A percentile compares a stretch with the other conserved stretches of the same genome.
Evolutionary conservation across 1,140 invertebrate species (phyloP).

Genomic region (Xylocopa sonorina): DNA sequence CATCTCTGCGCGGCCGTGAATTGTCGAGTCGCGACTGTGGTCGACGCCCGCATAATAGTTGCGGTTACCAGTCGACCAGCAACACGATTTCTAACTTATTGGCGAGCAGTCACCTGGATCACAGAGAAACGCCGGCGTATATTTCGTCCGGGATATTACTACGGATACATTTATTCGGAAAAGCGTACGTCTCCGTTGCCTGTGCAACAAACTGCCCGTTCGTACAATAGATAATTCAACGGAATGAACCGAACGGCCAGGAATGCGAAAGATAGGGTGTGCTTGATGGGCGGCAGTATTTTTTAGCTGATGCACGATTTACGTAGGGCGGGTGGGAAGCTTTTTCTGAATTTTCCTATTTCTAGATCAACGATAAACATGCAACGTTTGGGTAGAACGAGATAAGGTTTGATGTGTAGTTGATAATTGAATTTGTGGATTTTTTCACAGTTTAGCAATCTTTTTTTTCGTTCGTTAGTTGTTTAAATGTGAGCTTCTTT

Average conservation of each 20-base stretch:
- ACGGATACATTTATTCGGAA: neutral
- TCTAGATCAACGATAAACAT: no score
- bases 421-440: no score
- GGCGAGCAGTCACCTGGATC: no score
- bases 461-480: no score
- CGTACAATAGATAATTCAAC: neutral
- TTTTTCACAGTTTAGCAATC: no score
- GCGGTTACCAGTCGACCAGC: neutral
- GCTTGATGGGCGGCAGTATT: neutral
- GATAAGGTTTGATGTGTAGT: no score
- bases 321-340: no score
- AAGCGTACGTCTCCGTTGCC: neutral
- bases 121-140: neutral
- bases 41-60: neutral
- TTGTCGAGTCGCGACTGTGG: neutral
- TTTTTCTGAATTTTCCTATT: neutral
- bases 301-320: neutral
- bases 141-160: neutral
- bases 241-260: neutral
- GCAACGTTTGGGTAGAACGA: no score
- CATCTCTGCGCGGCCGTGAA: conserved; percentile 21
- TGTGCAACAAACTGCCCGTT: neutral
- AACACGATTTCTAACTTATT: conserved; percentile 31
- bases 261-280: neutral
- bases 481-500: no score